Evolutionary conservation across 2,888 invertebrate species (phyloP).

Genomic region (Coremacera marginata): DNA sequence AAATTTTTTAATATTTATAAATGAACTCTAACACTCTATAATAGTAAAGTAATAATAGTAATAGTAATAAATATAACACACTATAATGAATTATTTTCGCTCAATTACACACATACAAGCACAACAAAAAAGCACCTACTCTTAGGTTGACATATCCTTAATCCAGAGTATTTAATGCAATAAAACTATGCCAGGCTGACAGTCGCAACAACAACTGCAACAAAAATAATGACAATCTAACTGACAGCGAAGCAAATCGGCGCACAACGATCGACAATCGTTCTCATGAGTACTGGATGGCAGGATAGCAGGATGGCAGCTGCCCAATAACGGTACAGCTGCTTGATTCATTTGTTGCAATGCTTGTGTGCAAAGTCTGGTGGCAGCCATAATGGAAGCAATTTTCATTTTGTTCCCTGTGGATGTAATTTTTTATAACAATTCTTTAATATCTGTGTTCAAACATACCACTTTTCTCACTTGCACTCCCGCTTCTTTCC

Average conservation of each 20-base stretch:
- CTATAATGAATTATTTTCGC: too few relatives aligned
- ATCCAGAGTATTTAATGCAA: not conserved
- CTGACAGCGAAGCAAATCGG: slow-evolving; percentile 1
- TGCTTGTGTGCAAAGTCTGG: not conserved
- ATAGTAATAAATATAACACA: too few relatives aligned
- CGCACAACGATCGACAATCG: slow-evolving; percentile 15
- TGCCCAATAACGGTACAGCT: slow-evolving; percentile 9
- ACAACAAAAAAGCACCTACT: not conserved
- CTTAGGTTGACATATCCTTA: not conserved
- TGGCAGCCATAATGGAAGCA: not conserved
- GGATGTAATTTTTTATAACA: too few relatives aligned
- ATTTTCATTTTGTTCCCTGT: not conserved
- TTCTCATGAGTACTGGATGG: not conserved
- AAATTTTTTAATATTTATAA: too few relatives aligned
- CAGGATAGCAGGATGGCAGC: not conserved
- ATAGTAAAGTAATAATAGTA: too few relatives aligned
- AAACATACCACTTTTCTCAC: not conserved
- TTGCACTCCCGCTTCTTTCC: not conserved
- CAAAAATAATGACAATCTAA: not conserved
- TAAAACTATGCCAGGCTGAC: not conserved
- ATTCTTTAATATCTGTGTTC: too few relatives aligned
- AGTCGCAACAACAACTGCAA: not conserved
- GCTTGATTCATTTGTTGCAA: slow-evolving; percentile 1
- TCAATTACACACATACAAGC: too few relatives aligned
- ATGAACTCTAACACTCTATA: too few relatives aligned